A percentile compares a stretch with the other conserved stretches of the same genome.
Evolutionary conservation across 1,140 invertebrate species (phyloP).

Genomic region (Bombus difficillimus): DNA sequence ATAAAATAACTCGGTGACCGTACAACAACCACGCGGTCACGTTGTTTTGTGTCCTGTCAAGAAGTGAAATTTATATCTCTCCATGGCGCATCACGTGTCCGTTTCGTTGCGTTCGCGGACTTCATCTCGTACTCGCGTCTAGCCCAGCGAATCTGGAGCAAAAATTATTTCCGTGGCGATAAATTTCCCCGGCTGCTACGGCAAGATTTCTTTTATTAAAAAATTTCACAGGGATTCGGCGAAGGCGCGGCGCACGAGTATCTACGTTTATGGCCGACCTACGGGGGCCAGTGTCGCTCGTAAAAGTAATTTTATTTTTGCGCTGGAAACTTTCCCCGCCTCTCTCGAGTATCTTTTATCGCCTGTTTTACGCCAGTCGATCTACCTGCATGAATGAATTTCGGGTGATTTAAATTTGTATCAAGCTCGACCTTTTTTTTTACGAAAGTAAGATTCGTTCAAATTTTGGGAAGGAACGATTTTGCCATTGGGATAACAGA

Average conservation of each 20-base stretch:
- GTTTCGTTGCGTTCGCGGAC: not conserved
- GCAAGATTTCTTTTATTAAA: constrained; percentile 5
- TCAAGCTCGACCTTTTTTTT: not conserved
- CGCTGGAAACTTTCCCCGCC: not conserved
- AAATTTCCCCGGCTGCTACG: not conserved
- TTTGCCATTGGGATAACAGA: no score
- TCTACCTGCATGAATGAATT: not conserved
- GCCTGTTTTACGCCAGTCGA: not conserved
- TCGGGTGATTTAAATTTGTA: not conserved
- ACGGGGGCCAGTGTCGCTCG: not conserved
- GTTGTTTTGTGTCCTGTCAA: not conserved
- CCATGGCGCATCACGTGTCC: not conserved
- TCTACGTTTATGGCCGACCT: not conserved
- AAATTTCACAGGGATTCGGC: not conserved
- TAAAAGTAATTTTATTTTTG: constrained; percentile 8
- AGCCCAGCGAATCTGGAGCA: not conserved
- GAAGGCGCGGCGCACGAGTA: not conserved
- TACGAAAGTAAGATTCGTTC: not conserved
- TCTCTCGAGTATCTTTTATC: not conserved
- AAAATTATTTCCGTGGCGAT: not conserved
- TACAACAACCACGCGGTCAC: not conserved
- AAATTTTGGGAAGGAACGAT: not conserved
- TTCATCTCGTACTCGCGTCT: not conserved
- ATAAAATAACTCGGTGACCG: not conserved
- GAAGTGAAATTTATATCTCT: not conserved